A percentile compares a stretch with the other conserved stretches of the same genome.
Conservation (phyloP, 2,888 invertebrate genomes). For the Lithophane semibrunnea region DNA sequence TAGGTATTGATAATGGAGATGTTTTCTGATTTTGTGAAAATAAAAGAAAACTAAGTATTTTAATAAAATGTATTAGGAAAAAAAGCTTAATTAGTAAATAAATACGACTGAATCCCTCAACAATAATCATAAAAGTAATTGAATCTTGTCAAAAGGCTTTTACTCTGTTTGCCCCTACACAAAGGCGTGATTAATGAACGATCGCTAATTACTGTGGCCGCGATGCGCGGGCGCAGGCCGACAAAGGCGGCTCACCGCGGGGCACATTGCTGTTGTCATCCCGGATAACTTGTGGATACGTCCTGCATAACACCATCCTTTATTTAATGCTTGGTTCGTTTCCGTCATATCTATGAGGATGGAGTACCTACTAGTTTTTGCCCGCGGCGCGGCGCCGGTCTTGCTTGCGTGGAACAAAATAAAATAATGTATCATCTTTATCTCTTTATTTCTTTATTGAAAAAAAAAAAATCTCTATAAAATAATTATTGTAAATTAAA, state of each 20-base stretch:
- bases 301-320: slow-evolving; percentile 38
- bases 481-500: no score
- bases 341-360: slow-evolving; percentile 31
- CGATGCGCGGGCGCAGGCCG: slow-evolving; percentile 57
- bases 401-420: not conserved
- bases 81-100: not conserved
- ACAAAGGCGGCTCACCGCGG: slow-evolving; percentile 54
- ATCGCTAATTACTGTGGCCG: slow-evolving; percentile 66
- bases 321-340: slow-evolving; percentile 18
- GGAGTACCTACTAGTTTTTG: not conserved
- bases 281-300: slow-evolving; percentile 39
- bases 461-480: no score
- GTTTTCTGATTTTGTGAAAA: not conserved
- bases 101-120: not conserved
- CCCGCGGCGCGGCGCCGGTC: not conserved
- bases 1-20: not conserved
- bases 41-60: not conserved
- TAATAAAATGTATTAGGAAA: not conserved
- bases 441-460: no score
- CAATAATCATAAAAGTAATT: slow-evolving; percentile 30
- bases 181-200: slow-evolving; percentile 66
- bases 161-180: slow-evolving; percentile 44
- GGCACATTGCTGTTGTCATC: slow-evolving; percentile 46
- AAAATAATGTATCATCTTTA: not conserved
- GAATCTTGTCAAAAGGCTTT: slow-evolving; percentile 45